A percentile compares a stretch with the other conserved stretches of the same genome.
Conservation (phyloP, 2,888 invertebrate genomes). For the Eupithecia subumbrata region DNA sequence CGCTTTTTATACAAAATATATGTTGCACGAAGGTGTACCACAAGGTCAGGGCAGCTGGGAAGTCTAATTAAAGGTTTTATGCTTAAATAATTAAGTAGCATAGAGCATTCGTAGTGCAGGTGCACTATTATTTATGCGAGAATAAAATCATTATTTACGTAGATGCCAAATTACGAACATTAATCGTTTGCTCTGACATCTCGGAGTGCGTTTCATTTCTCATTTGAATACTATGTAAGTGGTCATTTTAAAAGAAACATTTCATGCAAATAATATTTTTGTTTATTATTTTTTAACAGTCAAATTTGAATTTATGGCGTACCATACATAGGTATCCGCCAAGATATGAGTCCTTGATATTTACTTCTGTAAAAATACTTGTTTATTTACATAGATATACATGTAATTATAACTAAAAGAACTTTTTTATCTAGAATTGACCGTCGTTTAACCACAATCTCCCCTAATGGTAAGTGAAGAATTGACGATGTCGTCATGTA, state of each 20-base stretch:
- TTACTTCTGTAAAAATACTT: not conserved
- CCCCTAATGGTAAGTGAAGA: not conserved
- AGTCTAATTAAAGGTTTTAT: conserved; percentile 82
- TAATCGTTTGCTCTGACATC: conserved; percentile 59
- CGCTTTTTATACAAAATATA: conserved; percentile 78
- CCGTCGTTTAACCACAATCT: not conserved
- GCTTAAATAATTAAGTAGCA: conserved; percentile 81
- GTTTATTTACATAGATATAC: not conserved
- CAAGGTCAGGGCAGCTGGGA: conserved; percentile 79
- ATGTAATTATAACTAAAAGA: not conserved
- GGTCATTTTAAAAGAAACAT: conserved; percentile 17
- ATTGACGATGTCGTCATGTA: not conserved
- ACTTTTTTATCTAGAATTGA: not conserved
- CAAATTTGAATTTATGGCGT: not conserved
- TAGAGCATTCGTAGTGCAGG: conserved; percentile 62
- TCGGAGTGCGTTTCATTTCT: conserved; percentile 53
- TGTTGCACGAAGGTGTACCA: conserved; percentile 77
- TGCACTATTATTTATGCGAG: conserved; percentile 71
- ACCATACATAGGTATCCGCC: not conserved
- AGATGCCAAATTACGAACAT: conserved; percentile 74
- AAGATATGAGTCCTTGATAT: not conserved
- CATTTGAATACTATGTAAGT: conserved; percentile 47
- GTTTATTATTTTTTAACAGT: not conserved
- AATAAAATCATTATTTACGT: conserved; percentile 80
- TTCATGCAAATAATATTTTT: not conserved